Conservation (phyloP, 2,888 invertebrate species). For the Lucinisca nassula region DNA sequence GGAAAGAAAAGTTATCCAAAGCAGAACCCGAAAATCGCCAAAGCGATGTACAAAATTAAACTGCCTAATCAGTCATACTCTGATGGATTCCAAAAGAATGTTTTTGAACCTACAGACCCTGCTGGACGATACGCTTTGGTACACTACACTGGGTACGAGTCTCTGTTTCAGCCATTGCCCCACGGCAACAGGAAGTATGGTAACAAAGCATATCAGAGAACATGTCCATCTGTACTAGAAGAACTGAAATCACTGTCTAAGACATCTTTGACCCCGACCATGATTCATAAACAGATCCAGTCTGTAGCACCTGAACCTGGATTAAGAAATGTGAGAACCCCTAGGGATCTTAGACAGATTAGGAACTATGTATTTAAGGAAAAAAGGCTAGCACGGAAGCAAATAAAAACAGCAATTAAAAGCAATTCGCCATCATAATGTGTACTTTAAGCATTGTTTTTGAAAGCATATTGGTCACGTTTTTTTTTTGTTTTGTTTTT, state of each 20-base stretch:
- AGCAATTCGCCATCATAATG: too few species aligned
- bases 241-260: neutral
- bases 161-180: neutral
- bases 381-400: neutral
- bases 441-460: too few species aligned
- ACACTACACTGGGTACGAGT: neutral
- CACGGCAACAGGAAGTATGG: constrained; percentile 4
- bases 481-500: too few species aligned
- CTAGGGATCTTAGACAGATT: neutral
- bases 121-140: neutral
- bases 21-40: neutral
- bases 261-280: neutral
- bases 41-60: neutral
- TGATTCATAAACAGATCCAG: neutral
- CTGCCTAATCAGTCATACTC: neutral
- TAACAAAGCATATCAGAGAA: neutral
- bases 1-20: neutral
- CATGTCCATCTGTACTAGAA: neutral
- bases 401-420: too few species aligned
- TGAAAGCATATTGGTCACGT: too few species aligned
- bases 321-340: neutral
- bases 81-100: neutral
- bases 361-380: neutral
- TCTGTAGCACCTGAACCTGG: neutral
- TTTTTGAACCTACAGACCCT: neutral